These are phyloP conservation scores for Tryphoninae sp. DNA, from an alignment of 2,888 invertebrate genomes.

Conservation along the genomic window DNA sequence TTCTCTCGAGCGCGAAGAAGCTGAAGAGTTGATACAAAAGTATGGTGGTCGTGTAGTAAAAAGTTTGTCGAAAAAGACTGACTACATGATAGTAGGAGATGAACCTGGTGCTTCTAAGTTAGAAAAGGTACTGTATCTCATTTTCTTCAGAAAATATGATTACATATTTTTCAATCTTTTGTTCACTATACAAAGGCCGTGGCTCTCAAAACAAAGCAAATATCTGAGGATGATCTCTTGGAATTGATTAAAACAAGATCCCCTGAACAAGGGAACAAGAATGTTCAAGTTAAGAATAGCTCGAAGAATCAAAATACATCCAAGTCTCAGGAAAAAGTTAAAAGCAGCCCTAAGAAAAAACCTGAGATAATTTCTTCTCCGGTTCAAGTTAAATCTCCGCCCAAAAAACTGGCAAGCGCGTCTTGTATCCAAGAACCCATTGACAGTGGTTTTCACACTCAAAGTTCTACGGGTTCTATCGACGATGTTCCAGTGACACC, in stretches of 20 bases:
- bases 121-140: constrained; percentile 82
- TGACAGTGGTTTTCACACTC: not conserved
- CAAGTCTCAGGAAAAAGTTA: constrained; percentile 34
- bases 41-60: constrained; percentile 91
- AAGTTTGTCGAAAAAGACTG: constrained; percentile 90
- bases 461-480: not conserved
- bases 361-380: constrained; percentile 44
- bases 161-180: not conserved
- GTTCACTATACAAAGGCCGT: constrained; percentile 82
- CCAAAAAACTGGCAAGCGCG: constrained; percentile 7
- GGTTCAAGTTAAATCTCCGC: constrained; percentile 43
- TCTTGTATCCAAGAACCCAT: constrained; percentile 9
- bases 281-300: constrained; percentile 58
- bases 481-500: constrained; percentile 1
- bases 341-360: constrained; percentile 23
- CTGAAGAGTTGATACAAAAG: constrained; percentile 87
- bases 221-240: constrained; percentile 92
- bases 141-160: constrained; percentile 66
- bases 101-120: constrained; percentile 94
- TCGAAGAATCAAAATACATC: constrained; percentile 46
- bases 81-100: constrained; percentile 92
- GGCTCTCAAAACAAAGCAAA: constrained; percentile 86
- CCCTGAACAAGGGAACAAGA: constrained; percentile 73
- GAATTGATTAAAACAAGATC: constrained; percentile 88
- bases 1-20: constrained; percentile 92